Percentiles rank a stretch among this genome's conserved stretches.
Conservation (phyloP, 2,888 invertebrate species). For the Drosophila demipolita region DNA sequence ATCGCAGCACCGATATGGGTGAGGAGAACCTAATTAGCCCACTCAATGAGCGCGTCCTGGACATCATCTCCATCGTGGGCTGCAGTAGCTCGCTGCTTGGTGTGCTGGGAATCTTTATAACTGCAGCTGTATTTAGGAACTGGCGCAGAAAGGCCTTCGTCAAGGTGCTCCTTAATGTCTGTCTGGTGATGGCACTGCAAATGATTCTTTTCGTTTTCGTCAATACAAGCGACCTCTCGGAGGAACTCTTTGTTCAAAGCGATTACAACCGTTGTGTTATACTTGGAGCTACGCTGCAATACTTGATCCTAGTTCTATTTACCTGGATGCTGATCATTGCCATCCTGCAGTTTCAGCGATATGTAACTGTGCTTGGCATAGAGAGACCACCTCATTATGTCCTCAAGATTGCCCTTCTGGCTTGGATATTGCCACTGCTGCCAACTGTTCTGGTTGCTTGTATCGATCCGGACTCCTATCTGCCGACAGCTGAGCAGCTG, state of each 20-base stretch:
- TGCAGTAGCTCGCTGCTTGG: constrained; percentile 87
- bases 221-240: constrained; percentile 66
- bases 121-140: constrained; percentile 87
- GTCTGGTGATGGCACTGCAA: constrained; percentile 87
- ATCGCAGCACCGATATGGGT: constrained; percentile 76
- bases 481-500: constrained; percentile 76
- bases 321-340: constrained; percentile 91
- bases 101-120: constrained; percentile 87
- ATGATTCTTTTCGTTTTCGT: constrained; percentile 85
- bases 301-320: constrained; percentile 89
- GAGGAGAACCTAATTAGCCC: constrained; percentile 83
- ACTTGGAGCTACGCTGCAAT: constrained; percentile 88
- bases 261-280: constrained; percentile 85
- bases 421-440: constrained; percentile 88
- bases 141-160: constrained; percentile 89
- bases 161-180: constrained; percentile 88
- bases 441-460: constrained; percentile 86
- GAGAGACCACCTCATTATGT: constrained; percentile 87
- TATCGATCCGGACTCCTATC: constrained; percentile 86
- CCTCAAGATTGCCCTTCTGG: constrained; percentile 87
- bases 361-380: constrained; percentile 88
- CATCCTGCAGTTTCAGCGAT: constrained; percentile 88
- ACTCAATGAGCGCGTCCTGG: constrained; percentile 86
- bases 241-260: constrained; percentile 57
- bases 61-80: constrained; percentile 87